phyloP scores from a whole-genome alignment of 2,888 invertebrate species.

The Tineola bisselliella region DNA sequence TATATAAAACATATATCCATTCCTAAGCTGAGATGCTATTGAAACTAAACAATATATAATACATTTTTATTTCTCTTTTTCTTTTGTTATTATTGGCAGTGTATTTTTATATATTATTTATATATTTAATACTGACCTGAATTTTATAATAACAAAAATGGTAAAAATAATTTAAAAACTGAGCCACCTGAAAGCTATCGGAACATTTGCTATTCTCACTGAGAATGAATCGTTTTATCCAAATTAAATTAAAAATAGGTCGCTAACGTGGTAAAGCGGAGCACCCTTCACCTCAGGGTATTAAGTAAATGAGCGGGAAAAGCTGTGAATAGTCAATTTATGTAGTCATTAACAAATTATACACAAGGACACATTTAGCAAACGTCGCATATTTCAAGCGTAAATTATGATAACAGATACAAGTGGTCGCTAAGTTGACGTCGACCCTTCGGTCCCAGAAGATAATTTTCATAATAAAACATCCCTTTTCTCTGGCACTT shows the following conservation, averaged over 20 bases:
- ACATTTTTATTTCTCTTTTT: no score
- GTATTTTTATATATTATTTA: no score
- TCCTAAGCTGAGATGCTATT: no score
- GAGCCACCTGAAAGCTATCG: neutral
- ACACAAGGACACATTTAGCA: neutral
- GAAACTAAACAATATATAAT: no score
- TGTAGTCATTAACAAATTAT: constrained; percentile 11
- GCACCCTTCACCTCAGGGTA: neutral
- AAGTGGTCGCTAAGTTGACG: constrained; percentile 11
- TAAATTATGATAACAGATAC: constrained; percentile 17
- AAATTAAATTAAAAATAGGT: neutral
- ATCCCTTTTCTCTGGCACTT: constrained; percentile 54
- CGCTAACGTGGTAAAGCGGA: neutral
- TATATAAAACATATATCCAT: no score
- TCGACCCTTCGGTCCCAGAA: constrained; percentile 22
- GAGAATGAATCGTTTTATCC: neutral
- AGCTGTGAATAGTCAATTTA: neutral
- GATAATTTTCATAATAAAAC: constrained; percentile 60
- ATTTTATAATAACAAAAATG: no score
- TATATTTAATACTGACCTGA: no score
- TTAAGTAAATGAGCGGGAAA: neutral
- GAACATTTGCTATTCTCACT: neutral
- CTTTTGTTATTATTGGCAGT: no score
- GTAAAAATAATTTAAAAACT: neutral
- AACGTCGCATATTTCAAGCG: constrained; percentile 8